Percentiles rank a stretch among this genome's conserved stretches.
phyloP scores from a whole-genome alignment of 2,888 invertebrate genomes.

The Diaperis boleti region DNA sequence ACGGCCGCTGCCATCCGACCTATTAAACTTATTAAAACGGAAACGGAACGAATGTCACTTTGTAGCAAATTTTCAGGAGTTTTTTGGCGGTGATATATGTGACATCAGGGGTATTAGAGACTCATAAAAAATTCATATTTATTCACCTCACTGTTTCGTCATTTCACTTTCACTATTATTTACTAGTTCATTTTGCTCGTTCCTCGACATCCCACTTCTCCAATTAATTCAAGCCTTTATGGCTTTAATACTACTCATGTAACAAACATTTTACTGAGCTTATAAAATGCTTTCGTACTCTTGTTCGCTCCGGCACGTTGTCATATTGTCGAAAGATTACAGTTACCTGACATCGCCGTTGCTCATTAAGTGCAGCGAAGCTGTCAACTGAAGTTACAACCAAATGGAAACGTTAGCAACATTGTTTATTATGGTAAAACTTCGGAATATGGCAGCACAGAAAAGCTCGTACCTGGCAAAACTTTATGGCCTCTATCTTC shows the following conservation, averaged over 20 bases:
- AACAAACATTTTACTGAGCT: too few species aligned
- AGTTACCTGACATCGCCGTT: not conserved
- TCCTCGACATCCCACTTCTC: too few species aligned
- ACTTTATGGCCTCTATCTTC: not conserved
- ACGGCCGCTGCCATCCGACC: constrained; percentile 9
- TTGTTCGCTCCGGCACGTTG: too few species aligned
- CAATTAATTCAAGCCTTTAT: too few species aligned
- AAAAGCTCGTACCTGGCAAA: not conserved
- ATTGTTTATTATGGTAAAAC: constrained; percentile 5
- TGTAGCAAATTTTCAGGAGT: constrained; percentile 14
- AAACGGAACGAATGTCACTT: constrained; percentile 19
- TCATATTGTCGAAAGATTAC: not conserved
- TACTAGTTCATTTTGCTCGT: too few species aligned
- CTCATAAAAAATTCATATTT: too few species aligned
- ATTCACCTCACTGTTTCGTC: too few species aligned
- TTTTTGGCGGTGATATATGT: constrained; percentile 2
- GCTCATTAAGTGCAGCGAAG: constrained; percentile 1
- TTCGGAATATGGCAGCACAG: not conserved
- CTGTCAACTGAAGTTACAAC: not conserved
- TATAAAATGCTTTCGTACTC: too few species aligned
- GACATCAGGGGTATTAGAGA: too few species aligned
- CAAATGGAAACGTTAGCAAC: not conserved
- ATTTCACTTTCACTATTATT: too few species aligned
- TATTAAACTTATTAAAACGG: constrained; percentile 36
- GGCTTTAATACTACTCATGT: too few species aligned